phyloP scores from a whole-genome alignment of 2,797 vertebrate genomes.

The Sarcophilus harrisii region DNA sequence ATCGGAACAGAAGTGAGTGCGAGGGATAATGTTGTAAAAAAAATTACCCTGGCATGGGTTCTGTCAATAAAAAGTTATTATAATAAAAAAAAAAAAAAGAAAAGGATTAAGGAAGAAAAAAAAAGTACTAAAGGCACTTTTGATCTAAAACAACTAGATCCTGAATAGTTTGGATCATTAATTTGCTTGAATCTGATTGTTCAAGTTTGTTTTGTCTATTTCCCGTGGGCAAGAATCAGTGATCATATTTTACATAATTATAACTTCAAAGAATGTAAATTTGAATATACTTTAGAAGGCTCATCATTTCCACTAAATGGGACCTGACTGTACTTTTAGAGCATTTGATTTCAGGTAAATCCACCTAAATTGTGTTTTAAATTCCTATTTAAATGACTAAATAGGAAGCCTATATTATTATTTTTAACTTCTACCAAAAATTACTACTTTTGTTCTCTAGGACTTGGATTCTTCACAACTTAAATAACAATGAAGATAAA shows the following conservation, averaged over 20 bases:
- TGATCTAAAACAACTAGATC: not conserved
- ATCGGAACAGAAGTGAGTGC: too few species aligned
- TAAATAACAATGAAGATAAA: not conserved
- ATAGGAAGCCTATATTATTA: conserved; percentile 26
- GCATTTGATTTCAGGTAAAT: not conserved
- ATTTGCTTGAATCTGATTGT: not conserved
- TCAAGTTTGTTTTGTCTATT: not conserved
- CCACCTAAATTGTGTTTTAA: conserved; percentile 7
- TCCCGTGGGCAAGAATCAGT: not conserved
- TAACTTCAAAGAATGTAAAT: not conserved
- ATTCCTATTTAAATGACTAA: conserved; percentile 47
- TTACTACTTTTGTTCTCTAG: not conserved
- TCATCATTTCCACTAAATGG: not conserved
- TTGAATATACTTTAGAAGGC: not conserved
- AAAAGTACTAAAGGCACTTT: not conserved
- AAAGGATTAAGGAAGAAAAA: too few species aligned
- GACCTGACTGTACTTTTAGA: not conserved
- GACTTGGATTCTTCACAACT: not conserved
- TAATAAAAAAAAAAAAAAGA: too few species aligned
- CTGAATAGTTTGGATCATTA: not conserved
- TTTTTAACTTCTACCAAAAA: not conserved
- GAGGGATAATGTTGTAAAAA: too few species aligned
- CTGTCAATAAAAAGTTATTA: too few species aligned
- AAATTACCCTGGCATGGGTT: too few species aligned
- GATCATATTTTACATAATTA: not conserved